A percentile compares a stretch with the other conserved stretches of the same genome.
phyloP scores from a whole-genome alignment of 2,797 vertebrate genomes.

The Oreochromis mossambicus region DNA sequence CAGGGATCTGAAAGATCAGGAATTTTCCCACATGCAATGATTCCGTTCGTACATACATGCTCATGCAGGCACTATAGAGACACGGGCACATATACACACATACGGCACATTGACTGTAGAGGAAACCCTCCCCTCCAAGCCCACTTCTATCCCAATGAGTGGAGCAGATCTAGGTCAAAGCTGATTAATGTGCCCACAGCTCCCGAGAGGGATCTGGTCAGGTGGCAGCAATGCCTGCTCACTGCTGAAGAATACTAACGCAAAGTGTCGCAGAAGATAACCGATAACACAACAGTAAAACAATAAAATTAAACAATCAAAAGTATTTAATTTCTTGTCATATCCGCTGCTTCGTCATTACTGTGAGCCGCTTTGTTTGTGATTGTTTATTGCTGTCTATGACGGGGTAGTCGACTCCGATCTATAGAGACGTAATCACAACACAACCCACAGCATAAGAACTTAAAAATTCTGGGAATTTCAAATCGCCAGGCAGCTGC shows the following conservation, averaged over 20 bases:
- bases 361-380: not conserved
- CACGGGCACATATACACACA: constrained; percentile 16
- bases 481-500: not conserved
- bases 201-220: constrained; percentile 67
- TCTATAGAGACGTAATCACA: not conserved
- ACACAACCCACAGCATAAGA: not conserved
- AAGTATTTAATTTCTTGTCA: not conserved
- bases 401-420: not conserved
- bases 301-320: not conserved
- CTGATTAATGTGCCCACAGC: constrained; percentile 77
- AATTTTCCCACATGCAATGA: constrained; percentile 14
- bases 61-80: constrained; percentile 13
- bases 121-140: constrained; percentile 60
- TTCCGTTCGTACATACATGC: constrained; percentile 11
- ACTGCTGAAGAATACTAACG: constrained; percentile 49
- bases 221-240: constrained; percentile 62
- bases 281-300: not conserved
- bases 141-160: constrained; percentile 58
- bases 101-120: constrained; percentile 16
- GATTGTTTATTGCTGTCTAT: not conserved
- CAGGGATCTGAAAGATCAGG: not conserved
- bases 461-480: not conserved
- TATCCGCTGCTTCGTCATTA: constrained; percentile 12
- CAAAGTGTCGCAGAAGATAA: not conserved
- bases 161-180: constrained; percentile 78